Evolutionary conservation across 2,888 invertebrate genomes (phyloP).

Genomic region (Rhamphomyia laevipes): DNA sequence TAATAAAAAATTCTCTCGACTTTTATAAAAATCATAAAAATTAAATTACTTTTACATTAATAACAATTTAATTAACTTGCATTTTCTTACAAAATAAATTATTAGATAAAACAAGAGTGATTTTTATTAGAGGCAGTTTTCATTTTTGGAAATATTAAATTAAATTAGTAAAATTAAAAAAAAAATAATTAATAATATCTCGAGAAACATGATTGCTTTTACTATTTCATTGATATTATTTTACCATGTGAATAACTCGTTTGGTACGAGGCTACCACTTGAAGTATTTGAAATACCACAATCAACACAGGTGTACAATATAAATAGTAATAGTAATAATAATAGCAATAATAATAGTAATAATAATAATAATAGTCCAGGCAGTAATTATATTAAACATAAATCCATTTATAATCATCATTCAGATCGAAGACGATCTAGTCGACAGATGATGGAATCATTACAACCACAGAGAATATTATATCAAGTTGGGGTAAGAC

Average conservation of each 20-base stretch:
- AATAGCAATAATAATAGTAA: background rate
- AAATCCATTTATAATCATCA: constrained; percentile 15
- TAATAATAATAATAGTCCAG: constrained; percentile 1
- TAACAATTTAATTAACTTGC: background rate
- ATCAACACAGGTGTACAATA: constrained; percentile 14
- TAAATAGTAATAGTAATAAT: constrained; percentile 20
- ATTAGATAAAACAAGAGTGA: constrained; percentile 3
- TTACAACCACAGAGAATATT: constrained; percentile 47
- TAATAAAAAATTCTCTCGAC: background rate
- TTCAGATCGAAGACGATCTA: constrained; percentile 28
- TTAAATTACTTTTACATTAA: background rate
- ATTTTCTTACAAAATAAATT: background rate
- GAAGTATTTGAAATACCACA: constrained; percentile 34
- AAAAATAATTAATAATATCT: constrained; percentile 1
- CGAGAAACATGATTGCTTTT: constrained; percentile 18
- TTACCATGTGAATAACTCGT: constrained; percentile 21
- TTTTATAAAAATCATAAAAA: background rate
- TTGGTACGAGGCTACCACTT: constrained; percentile 33
- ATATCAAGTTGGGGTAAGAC: constrained; percentile 45
- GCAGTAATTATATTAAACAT: constrained; percentile 4
- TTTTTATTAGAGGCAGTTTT: too few relatives aligned
- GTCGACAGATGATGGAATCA: constrained; percentile 39
- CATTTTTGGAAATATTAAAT: too few relatives aligned
- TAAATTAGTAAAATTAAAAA: too few relatives aligned
- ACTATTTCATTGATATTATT: constrained; percentile 19